Evolutionary conservation across 2,797 vertebrate species (phyloP), one percentile per base, ranked within the genome.

Genomic region (Pangasius mekongensis): DNA sequence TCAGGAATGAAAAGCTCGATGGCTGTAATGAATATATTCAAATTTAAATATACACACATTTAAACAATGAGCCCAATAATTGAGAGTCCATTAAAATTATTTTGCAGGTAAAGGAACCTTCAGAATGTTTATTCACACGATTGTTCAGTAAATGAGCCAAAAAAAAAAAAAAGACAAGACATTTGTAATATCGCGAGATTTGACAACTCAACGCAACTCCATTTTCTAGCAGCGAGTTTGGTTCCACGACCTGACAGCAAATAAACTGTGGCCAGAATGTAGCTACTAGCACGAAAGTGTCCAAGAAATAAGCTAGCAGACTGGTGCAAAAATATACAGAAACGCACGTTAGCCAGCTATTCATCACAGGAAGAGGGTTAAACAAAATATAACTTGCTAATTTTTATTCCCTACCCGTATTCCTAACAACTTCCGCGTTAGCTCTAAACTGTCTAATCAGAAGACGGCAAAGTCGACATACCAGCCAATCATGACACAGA

Each of bases 341-440:
- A 5, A 80, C 13, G 54, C 20, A 11, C 2, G 2, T 1, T 20
- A 78, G n/a, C 49, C 27, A 77, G 47, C 3, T 30, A 30, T 18
- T 0, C 3, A 78, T 54, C 14, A 30, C 3, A 30, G 16, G 1
- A 54, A 77, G 3, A 77, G 16, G 5, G 43, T 47, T 49, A n/a
- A 76, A 76, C 2, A 14, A 52, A 52, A 3, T 9, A 3, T 14
- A 47, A 74, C 27, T 5, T 0, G 22, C 4, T 0, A 22, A 14
- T n/a, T 39, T 71, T 71, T 1, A 71, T 54, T 22, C 4, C 49
- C 66, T 58, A 85, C 20, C 83, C 22, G 49, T 39, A 71, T 85
- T 73, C 52, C 11, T 47, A 54, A 47, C 9, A 33, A 86, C 54
- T 62, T 60, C 71, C 54, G 84, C 84, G 27, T 86, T 84, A 33